Base-by-base conservation (phyloP, 2,113 vertebrate species). In the Hoplias malabaricus region DNA sequence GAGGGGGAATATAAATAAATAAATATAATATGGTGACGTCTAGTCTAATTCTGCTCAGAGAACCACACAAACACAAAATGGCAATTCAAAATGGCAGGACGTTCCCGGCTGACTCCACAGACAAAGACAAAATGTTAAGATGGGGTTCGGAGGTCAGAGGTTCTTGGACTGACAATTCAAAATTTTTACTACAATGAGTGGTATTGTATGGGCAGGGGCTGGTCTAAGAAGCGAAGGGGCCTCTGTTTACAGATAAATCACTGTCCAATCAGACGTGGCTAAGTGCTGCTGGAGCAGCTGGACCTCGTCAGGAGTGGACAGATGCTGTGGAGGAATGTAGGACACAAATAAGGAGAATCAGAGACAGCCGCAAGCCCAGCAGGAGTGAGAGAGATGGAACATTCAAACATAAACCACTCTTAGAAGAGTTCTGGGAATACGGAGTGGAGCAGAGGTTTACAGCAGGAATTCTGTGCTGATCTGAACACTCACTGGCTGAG, bases 241-340 rank as follows among this genome's bases (percentile, higher is more conserved):
- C 75, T 67, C 61, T 68, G 75, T 80, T 84, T 81, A 78, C 67
- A 68, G 72, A 69, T 50, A 75, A 84, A 84, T 78, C 48, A 70
- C 59, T 67, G 75, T 79, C 48, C 33, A 61, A 67, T 81, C 36
- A 48, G 68, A 65, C 23, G 31, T 40, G 68, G 8, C 56, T 38
- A 43, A 5, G 3, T 11, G 36, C 66, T 72, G 53, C 42, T 43
- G 68, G 40, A 73, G 67, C 79, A 84, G 79, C 82, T 78, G 79
- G 82, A 79, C 73, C 79, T 76, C 50, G 50, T 84, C 79, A 71
- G 63, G 72, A 72, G 69, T 42, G 9, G 40, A 54, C 61, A 78
- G 56, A 73, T 75, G 23, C 57, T 72, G 42, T 62, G 42, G 66
- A 79, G 75, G 79, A 84, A 84, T 79, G 79, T 31, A 33, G 75